phyloP scores from a whole-genome alignment of 2,888 invertebrate species.

The Sminthurides aquaticus region DNA sequence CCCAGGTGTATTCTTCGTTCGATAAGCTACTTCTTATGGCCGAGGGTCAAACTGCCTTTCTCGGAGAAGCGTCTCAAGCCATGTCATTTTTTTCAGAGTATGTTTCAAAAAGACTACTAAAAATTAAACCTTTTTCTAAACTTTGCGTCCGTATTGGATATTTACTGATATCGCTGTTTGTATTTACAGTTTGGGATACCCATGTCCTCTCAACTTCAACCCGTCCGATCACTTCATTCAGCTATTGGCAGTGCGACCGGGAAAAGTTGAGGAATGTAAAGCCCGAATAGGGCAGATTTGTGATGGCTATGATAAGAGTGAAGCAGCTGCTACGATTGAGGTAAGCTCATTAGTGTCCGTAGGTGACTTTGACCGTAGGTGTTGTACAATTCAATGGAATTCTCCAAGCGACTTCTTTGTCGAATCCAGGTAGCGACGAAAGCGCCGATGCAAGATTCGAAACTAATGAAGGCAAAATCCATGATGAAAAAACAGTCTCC shows the following conservation, averaged over 20 bases:
- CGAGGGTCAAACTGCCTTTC: constrained; percentile 75
- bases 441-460: background rate
- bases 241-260: constrained; percentile 75
- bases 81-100: constrained; percentile 45
- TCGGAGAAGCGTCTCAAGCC: constrained; percentile 44
- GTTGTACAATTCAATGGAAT: background rate
- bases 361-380: background rate
- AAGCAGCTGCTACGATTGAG: background rate
- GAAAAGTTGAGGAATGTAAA: constrained; percentile 77
- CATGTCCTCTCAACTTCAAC: constrained; percentile 82
- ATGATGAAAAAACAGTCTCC: constrained; percentile 51
- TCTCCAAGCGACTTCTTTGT: background rate
- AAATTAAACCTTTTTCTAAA: background rate
- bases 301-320: constrained; percentile 22
- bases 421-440: background rate
- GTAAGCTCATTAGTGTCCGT: background rate
- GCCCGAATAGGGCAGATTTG: constrained; percentile 71
- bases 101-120: too few species aligned
- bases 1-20: constrained; percentile 76
- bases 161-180: too few species aligned
- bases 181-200: constrained; percentile 48
- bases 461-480: background rate
- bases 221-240: constrained; percentile 90
- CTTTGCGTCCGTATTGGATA: background rate
- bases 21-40: constrained; percentile 82